Evolutionary conservation across 2,113 vertebrate species (phyloP), one percentile per base, ranked within the genome.

Genomic region (Stegastes partitus): DNA sequence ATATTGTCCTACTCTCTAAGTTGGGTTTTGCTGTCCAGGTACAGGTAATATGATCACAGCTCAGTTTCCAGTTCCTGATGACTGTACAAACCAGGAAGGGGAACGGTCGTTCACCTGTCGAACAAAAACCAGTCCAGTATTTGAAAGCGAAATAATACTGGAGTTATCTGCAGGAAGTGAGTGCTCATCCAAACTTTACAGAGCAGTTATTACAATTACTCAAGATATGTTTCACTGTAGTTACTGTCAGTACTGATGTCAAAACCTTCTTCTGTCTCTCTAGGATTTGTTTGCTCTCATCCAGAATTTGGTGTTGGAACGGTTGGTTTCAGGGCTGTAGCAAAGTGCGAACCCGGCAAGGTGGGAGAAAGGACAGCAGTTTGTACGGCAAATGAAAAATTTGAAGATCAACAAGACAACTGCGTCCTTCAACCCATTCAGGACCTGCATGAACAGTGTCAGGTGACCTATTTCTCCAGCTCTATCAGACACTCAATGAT

Each of bases 241-340:
- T 47, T 37, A 19, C 2, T 62, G 1, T 34, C 3, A 54, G 15
- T 11, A 23, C 57, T 56, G 7, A 64, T 5, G 1, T 57, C 3
- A 57, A 57, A 19, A 11, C 1, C 4, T 5, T 3, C 11, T 31
- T 54, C 4, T 31, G 49, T 64, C 7, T 56, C 21, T 68, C 9
- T 16, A 87, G 86, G 0, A 1, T 53, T 44, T 37, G 0, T 15
- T 6, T 66, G 63, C 51, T 0, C 1, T 2, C 9, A n/a, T 5
- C 0, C 12, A 0, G 10, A 0, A 0, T 89, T 49, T 62, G 90
- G 90, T 8, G 1, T 19, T 37, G 87, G 87, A 62, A 2, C 2
- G 2, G 0, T 8, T 12, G 16, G 1, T 1, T 68, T 84, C 0
- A 1, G 0, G 1, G 44, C 26, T 11, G 0, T 0, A 0, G 64